Base-by-base conservation (phyloP, 92 coral and sea anemone genomes). In the Siderastrea radians region DNA sequence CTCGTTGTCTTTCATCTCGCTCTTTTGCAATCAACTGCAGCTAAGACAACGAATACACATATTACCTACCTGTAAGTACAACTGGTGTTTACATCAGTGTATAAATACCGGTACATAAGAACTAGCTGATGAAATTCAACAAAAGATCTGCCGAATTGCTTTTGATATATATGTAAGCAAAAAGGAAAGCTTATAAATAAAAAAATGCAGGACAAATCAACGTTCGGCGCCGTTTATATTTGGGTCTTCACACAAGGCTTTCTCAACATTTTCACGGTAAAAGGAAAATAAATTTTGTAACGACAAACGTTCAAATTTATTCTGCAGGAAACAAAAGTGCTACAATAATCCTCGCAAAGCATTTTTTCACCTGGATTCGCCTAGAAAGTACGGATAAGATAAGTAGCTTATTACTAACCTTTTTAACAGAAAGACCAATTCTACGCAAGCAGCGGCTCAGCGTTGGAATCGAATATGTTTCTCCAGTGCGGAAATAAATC, bases 1-100 rank as follows among this genome's bases (percentile, higher is more conserved):
- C 87, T n/a, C 83, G 75, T 81, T 50, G 65, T 53, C 66, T 81
- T 47, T 88, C 91, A 75, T 88, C 86, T 38, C 91, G 59, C 59
- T 88, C 75, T 38, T 59, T 62, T 15, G 91, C 91, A 49, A 88
- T 68, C 15, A 87, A 15, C 47, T 87, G 85, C n/a, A 87, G 55
- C 86, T 65, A 65, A 52, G 52, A 44, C 38, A 26, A 26, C 38
- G 38, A 26, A 26, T 26, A 26, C 38, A 26, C 38, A 26, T 26
- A 26, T 26, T 26, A 26, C 38, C 38, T 26, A 26, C 38, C 38
- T 26, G 16, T 15, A 80, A 38, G 48, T 13, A 61, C 58, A 43
- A 9, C 55, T 3, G 19, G 11, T 71, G 52, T 43, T 10, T 44
- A 71, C 51, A 71, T 49, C 50, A 68, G 17, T 60, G 54, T 47